Percentiles rank a stretch among this genome's conserved stretches.
Conservation (phyloP, 2,888 invertebrate genomes). For the Tinea semifulvella region DNA sequence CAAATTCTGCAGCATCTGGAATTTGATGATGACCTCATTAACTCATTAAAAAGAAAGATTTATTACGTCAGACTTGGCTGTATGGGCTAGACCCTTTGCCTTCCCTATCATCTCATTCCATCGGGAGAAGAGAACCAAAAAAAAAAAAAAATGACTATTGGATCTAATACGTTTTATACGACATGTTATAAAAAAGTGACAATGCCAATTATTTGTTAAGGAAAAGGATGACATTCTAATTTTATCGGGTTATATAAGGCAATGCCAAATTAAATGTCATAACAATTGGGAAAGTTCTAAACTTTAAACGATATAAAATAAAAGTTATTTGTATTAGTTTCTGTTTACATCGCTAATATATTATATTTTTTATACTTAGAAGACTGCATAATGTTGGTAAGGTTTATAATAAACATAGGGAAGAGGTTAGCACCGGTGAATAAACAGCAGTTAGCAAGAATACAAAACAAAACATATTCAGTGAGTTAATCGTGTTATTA, state of each 20-base stretch:
- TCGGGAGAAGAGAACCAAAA: too few species aligned
- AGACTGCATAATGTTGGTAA: slow-evolving; percentile 2
- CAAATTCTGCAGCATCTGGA: too few species aligned
- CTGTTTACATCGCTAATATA: not conserved
- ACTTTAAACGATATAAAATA: not conserved
- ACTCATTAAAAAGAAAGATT: too few species aligned
- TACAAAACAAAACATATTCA: not conserved
- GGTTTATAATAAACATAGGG: slow-evolving; percentile 3
- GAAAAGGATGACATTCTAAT: not conserved
- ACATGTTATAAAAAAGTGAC: too few species aligned
- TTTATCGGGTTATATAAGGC: not conserved
- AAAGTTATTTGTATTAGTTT: not conserved
- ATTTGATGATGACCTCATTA: too few species aligned
- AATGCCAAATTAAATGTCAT: not conserved
- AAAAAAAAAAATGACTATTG: too few species aligned
- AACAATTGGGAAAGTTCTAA: not conserved
- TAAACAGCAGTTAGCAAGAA: not conserved
- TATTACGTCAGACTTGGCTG: too few species aligned
- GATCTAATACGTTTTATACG: too few species aligned
- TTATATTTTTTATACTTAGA: not conserved
- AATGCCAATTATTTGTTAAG: too few species aligned
- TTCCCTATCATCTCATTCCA: too few species aligned
- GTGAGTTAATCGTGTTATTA: not conserved
- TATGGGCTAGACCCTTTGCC: too few species aligned
- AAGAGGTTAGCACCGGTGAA: not conserved